These are phyloP conservation scores for Salticus scenicus DNA, from an alignment of 2,888 invertebrate species.

Conservation along the genomic window DNA sequence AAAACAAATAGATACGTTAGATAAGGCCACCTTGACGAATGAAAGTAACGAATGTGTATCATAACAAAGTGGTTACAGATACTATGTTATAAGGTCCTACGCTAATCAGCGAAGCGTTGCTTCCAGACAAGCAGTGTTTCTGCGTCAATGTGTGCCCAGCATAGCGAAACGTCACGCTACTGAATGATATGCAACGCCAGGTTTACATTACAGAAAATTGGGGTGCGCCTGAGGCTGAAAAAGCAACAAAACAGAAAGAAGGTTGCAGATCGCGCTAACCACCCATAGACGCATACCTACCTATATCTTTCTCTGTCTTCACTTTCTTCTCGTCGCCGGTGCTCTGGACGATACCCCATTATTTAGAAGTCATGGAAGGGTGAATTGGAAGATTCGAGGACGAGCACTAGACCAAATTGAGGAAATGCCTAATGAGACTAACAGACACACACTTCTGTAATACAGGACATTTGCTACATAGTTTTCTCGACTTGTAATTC, in stretches of 20 bases:
- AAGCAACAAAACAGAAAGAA: constrained; percentile 44
- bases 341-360: constrained; percentile 63
- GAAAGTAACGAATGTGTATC: constrained; percentile 13
- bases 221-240: constrained; percentile 61
- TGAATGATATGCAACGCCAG: constrained; percentile 68
- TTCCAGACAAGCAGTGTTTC: constrained; percentile 61
- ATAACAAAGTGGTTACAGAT: constrained; percentile 35
- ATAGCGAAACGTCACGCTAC: constrained; percentile 66
- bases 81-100: constrained; percentile 54
- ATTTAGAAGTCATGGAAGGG: constrained; percentile 66
- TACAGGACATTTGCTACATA: background rate
- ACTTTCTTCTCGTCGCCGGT: constrained; percentile 47
- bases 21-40: constrained; percentile 19
- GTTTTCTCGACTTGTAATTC: background rate
- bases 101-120: constrained; percentile 55
- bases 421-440: constrained; percentile 58
- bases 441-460: background rate
- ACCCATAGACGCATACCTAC: constrained; percentile 59
- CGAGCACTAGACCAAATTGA: constrained; percentile 55
- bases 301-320: constrained; percentile 57
- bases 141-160: constrained; percentile 67
- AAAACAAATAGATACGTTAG: no score
- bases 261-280: constrained; percentile 61
- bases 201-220: constrained; percentile 70
- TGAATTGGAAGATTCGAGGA: constrained; percentile 45